Conservation (phyloP, 2,888 invertebrate species). For the Drosophila peninsularis region DNA sequence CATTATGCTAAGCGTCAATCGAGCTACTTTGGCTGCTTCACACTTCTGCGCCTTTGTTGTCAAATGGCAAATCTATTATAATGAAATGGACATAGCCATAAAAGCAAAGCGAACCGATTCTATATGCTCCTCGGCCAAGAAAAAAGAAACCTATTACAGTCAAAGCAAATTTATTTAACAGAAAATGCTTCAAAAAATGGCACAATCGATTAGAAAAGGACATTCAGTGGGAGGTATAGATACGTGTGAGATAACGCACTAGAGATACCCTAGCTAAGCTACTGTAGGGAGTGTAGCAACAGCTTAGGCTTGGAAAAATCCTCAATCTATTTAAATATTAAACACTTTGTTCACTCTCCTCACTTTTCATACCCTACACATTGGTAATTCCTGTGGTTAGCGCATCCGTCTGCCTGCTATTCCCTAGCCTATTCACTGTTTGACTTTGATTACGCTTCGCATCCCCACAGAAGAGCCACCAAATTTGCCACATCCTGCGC, state of each 20-base stretch:
- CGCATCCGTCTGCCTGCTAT: background rate
- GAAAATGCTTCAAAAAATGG: slow-evolving; percentile 16
- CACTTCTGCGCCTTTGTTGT: background rate
- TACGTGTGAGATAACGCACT: background rate
- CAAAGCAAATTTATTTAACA: slow-evolving; percentile 9
- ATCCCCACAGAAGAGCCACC: slow-evolving; percentile 49
- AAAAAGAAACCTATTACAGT: slow-evolving; percentile 3
- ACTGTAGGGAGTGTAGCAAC: too few relatives aligned
- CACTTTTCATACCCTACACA: slow-evolving; percentile 8
- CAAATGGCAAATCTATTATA: slow-evolving; percentile 7
- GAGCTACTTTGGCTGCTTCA: background rate
- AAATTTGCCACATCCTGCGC: slow-evolving; percentile 78
- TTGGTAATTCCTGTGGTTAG: background rate
- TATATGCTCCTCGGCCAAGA: background rate
- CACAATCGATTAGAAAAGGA: slow-evolving; percentile 16
- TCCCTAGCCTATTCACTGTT: slow-evolving; percentile 18
- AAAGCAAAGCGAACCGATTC: background rate
- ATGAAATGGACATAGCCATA: slow-evolving; percentile 12
- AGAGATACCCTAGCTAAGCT: too few relatives aligned
- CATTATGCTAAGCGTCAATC: background rate
- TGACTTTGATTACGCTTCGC: slow-evolving; percentile 45
- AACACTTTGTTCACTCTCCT: too few relatives aligned
- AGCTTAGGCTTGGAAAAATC: background rate
- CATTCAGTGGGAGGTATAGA: background rate
- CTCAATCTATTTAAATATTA: background rate